These are phyloP conservation scores for Karalla daura DNA, from an alignment of 2,797 vertebrate species.

Conservation along the genomic window DNA sequence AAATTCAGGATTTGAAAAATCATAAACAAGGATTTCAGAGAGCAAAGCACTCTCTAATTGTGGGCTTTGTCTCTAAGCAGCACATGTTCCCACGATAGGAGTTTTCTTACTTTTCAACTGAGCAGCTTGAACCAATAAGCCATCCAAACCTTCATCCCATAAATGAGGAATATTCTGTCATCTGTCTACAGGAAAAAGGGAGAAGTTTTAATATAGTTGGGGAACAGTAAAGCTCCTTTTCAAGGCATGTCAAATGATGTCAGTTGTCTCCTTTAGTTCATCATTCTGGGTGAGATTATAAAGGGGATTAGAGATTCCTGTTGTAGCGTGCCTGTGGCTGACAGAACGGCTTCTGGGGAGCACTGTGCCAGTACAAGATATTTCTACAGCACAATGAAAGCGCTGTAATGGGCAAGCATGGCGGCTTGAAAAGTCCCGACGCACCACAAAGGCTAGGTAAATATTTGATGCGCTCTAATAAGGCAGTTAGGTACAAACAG, in stretches of 20 bases:
- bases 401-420: slow-evolving; percentile 52
- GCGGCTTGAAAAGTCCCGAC: slow-evolving; percentile 33
- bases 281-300: slow-evolving; percentile 64
- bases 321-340: slow-evolving; percentile 67
- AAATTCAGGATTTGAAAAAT: slow-evolving; percentile 36
- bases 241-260: slow-evolving; percentile 54
- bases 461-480: slow-evolving; percentile 56
- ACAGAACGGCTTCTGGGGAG: slow-evolving; percentile 70
- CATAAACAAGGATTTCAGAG: slow-evolving; percentile 34
- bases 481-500: slow-evolving; percentile 21
- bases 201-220: slow-evolving; percentile 34
- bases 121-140: slow-evolving; percentile 47
- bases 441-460: slow-evolving; percentile 28
- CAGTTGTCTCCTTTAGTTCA: slow-evolving; percentile 61
- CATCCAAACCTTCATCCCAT: slow-evolving; percentile 21
- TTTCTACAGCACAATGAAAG: slow-evolving; percentile 69
- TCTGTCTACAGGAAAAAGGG: slow-evolving; percentile 14
- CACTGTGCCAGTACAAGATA: slow-evolving; percentile 55
- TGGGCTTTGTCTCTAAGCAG: slow-evolving; percentile 13
- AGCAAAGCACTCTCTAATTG: slow-evolving; percentile 50
- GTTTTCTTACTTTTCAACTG: slow-evolving; percentile 22
- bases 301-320: slow-evolving; percentile 64
- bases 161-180: slow-evolving; percentile 22
- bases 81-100: slow-evolving; percentile 16
- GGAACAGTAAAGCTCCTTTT: slow-evolving; percentile 45